phyloP scores from a whole-genome alignment of 2,797 vertebrate species.

The Hydrophis major region DNA sequence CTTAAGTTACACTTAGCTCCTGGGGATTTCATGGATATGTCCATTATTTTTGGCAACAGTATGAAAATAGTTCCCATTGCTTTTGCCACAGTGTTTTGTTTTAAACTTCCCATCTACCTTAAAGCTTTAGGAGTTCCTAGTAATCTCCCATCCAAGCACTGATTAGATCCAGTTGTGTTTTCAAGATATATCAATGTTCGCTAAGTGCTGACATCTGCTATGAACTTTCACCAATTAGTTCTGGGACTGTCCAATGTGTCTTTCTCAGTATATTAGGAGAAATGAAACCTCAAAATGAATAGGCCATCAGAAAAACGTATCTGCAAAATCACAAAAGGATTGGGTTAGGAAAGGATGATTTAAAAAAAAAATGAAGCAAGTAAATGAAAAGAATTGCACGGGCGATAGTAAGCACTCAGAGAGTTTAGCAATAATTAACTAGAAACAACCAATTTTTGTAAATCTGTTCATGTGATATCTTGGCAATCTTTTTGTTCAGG shows the following conservation, averaged over 20 bases:
- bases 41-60: background rate
- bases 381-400: background rate
- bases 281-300: slow-evolving; percentile 1
- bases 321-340: background rate
- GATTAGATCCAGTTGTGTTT: background rate
- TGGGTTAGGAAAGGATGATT: background rate
- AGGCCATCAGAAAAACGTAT: background rate
- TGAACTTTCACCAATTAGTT: background rate
- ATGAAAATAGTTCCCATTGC: background rate
- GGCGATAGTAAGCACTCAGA: background rate
- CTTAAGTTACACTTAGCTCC: background rate
- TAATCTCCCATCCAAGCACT: background rate
- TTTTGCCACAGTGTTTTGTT: background rate
- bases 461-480: background rate
- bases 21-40: background rate
- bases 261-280: background rate
- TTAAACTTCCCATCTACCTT: background rate
- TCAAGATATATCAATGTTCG: background rate
- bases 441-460: background rate
- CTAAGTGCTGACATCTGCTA: background rate
- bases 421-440: background rate
- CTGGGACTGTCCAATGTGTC: background rate
- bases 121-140: background rate
- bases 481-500: background rate
- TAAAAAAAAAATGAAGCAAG: background rate